Percentiles rank a stretch among this genome's conserved stretches.
These are phyloP conservation scores for Engraulis encrasicolus DNA, from an alignment of 2,113 vertebrate genomes.

Conservation along the genomic window DNA sequence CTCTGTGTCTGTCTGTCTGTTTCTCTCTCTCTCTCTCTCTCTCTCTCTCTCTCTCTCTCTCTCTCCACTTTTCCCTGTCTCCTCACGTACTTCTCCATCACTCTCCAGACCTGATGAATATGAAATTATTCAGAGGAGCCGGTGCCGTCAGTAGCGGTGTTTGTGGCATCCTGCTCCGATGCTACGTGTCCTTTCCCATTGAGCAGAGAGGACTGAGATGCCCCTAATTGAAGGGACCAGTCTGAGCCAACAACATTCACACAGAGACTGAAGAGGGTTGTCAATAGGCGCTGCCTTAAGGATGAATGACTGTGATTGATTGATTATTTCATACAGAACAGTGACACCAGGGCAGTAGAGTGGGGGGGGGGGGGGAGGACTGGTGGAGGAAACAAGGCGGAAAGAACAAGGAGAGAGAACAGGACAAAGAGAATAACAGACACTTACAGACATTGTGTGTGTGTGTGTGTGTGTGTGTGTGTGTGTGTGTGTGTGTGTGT, in stretches of 20 bases:
- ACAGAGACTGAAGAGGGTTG: neutral
- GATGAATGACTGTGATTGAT: slow-evolving; percentile 33
- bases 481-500: too few species aligned
- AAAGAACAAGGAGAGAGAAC: too few species aligned
- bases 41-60: neutral
- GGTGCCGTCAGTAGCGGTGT: slow-evolving; percentile 63
- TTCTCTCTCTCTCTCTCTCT: slow-evolving; percentile 29
- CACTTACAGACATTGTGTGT: too few species aligned
- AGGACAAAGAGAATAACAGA: too few species aligned
- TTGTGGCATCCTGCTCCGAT: neutral
- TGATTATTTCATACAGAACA: neutral
- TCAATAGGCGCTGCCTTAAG: neutral
- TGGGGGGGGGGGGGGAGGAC: too few species aligned
- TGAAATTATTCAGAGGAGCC: slow-evolving; percentile 45
- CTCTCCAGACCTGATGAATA: slow-evolving; percentile 8
- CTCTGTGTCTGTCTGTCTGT: too few species aligned
- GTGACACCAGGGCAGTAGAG: too few species aligned
- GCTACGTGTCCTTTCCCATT: neutral
- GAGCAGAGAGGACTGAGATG: neutral
- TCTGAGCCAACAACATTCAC: neutral
- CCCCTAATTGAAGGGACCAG: neutral
- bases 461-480: too few species aligned
- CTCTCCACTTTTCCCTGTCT: too few species aligned
- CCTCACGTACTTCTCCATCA: neutral
- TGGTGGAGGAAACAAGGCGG: too few species aligned